Conservation (phyloP, 2,888 invertebrate genomes). For the Peribatodes rhomboidaria region DNA sequence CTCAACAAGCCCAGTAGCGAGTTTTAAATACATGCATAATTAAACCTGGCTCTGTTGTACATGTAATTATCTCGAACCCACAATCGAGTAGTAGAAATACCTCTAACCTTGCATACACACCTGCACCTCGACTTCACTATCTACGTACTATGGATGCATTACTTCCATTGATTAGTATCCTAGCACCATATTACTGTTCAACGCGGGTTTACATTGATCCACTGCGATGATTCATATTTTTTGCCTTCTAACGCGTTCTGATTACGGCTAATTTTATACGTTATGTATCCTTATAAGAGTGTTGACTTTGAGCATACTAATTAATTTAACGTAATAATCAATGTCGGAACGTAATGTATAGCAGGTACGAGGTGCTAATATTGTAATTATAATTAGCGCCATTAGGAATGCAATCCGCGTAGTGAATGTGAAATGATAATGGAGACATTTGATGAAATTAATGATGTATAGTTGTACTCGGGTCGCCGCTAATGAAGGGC, state of each 20-base stretch:
- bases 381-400: slow-evolving; percentile 38
- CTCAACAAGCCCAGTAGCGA: slow-evolving; percentile 39
- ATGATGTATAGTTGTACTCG: slow-evolving; percentile 43
- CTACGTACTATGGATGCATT: slow-evolving; percentile 50
- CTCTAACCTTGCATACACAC: slow-evolving; percentile 76
- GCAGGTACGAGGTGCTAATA: slow-evolving; percentile 23
- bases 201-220: slow-evolving; percentile 54
- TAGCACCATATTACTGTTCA: slow-evolving; percentile 64
- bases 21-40: slow-evolving; percentile 34
- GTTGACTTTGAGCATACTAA: slow-evolving; percentile 39
- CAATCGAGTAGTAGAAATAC: slow-evolving; percentile 63
- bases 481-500: slow-evolving; percentile 63
- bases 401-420: slow-evolving; percentile 34
- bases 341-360: slow-evolving; percentile 34
- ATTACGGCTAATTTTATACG: slow-evolving; percentile 50
- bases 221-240: slow-evolving; percentile 61
- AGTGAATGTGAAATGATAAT: slow-evolving; percentile 35
- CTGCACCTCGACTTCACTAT: slow-evolving; percentile 56
- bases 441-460: slow-evolving; percentile 31
- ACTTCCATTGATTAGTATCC: slow-evolving; percentile 55
- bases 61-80: slow-evolving; percentile 71
- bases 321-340: slow-evolving; percentile 37
- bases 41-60: slow-evolving; percentile 53
- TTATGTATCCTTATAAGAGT: slow-evolving; percentile 50
- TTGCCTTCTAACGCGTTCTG: slow-evolving; percentile 49